Percentiles rank a stretch among this genome's conserved stretches.
Evolutionary conservation across 2,113 vertebrate genomes (phyloP).

Genomic region (Callipepla californica): DNA sequence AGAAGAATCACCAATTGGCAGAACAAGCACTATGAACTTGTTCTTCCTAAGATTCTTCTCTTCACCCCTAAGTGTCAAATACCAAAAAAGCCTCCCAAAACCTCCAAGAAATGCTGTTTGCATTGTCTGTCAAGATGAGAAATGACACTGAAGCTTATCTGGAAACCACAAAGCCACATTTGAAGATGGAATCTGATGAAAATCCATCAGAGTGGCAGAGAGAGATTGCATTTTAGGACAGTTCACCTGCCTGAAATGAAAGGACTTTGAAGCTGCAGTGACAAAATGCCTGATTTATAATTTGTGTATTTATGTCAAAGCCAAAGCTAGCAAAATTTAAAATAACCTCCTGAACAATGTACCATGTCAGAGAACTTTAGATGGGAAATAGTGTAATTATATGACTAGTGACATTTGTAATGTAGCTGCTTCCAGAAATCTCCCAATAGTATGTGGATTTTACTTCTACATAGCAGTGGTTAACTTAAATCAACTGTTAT

Average conservation of each 20-base stretch:
- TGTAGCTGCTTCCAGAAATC: background rate
- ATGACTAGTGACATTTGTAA: background rate
- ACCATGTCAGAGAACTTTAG: background rate
- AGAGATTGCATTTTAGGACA: conserved; percentile 6
- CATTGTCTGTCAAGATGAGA: background rate
- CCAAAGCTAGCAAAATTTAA: background rate
- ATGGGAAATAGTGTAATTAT: background rate
- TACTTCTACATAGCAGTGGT: background rate
- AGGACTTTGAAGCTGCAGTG: background rate
- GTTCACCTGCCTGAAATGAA: background rate
- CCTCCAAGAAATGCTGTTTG: background rate
- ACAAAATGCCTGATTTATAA: background rate
- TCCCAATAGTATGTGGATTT: background rate
- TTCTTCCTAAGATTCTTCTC: background rate
- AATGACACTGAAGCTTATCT: conserved; percentile 38
- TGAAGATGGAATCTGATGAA: conserved; percentile 32
- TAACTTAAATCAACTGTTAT: background rate
- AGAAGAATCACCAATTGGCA: background rate
- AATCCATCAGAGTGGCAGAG: conserved; percentile 19
- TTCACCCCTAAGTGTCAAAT: background rate
- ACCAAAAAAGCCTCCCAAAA: background rate
- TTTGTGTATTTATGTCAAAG: conserved; percentile 25
- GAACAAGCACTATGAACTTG: background rate
- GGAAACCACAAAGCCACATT: background rate
- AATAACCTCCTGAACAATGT: background rate